These are phyloP conservation scores for Pantelozetes paolii DNA, from an alignment of 2,888 invertebrate species.

Conservation along the genomic window DNA sequence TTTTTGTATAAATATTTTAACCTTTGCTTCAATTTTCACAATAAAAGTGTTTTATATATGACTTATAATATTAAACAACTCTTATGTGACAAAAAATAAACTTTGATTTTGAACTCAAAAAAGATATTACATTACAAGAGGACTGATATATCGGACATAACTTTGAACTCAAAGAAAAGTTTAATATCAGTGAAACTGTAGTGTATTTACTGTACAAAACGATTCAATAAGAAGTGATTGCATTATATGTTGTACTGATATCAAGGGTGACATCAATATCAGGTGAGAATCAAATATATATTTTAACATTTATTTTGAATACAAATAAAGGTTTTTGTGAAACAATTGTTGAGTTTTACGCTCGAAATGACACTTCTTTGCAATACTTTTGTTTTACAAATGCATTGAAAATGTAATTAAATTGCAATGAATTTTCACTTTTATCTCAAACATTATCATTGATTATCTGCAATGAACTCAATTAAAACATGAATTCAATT, in stretches of 20 bases:
- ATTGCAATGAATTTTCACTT: not conserved
- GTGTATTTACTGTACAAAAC: not conserved
- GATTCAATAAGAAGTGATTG: conserved; percentile 22
- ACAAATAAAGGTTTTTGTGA: not conserved
- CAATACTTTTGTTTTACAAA: not conserved
- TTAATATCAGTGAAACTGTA: conserved; percentile 1
- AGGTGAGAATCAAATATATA: conserved; percentile 14
- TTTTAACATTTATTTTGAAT: not conserved
- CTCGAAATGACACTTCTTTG: conserved; percentile 25
- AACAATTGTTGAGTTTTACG: not conserved
- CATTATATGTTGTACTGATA: not conserved
- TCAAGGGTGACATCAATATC: not conserved
- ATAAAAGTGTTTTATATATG: too few species aligned
- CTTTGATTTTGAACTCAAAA: not conserved
- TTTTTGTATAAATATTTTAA: not conserved
- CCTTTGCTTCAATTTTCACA: too few species aligned
- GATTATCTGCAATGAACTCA: too few species aligned
- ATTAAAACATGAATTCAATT: too few species aligned
- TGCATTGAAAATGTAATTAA: not conserved
- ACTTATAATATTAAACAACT: not conserved
- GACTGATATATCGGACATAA: not conserved
- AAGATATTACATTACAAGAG: not conserved
- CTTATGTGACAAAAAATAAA: not conserved
- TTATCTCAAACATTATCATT: not conserved
- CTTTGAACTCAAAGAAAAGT: conserved; percentile 9